phyloP scores from a whole-genome alignment of 2,888 invertebrate genomes.

The Xylophagus ater region DNA sequence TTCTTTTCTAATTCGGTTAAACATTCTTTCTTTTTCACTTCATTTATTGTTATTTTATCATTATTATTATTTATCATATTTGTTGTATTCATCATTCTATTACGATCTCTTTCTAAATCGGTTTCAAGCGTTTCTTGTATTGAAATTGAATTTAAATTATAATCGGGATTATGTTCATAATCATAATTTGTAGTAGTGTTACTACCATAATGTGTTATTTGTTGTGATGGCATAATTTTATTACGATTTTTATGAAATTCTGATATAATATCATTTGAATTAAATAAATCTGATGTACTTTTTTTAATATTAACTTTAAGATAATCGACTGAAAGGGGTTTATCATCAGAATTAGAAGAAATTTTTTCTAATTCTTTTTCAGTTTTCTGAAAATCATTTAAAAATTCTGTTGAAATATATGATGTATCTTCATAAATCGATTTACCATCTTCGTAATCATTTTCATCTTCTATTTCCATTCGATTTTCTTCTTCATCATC shows the following conservation, averaged over 20 bases:
- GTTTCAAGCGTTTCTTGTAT: slow-evolving; percentile 1
- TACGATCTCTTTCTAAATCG: too few species aligned
- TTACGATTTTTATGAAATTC: slow-evolving; percentile 26
- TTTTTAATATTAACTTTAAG: slow-evolving; percentile 20
- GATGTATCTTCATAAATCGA: slow-evolving; percentile 24
- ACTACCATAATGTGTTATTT: too few species aligned
- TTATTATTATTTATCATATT: too few species aligned
- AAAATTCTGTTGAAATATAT: slow-evolving; percentile 22
- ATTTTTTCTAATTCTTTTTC: slow-evolving; percentile 21
- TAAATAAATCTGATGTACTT: slow-evolving; percentile 28
- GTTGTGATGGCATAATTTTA: slow-evolving; percentile 21
- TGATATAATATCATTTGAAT: slow-evolving; percentile 26
- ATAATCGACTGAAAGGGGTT: slow-evolving; percentile 4
- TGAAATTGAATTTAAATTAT: slow-evolving; percentile 18
- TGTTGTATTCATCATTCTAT: too few species aligned
- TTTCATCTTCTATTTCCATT: too few species aligned
- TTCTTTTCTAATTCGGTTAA: slow-evolving; percentile 36
- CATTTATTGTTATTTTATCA: too few species aligned
- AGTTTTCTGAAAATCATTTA: slow-evolving; percentile 20
- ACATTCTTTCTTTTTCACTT: too few species aligned
- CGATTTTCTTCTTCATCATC: slow-evolving; percentile 22
- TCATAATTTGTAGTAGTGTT: too few species aligned
- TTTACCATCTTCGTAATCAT: slow-evolving; percentile 7
- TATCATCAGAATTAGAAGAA: slow-evolving; percentile 6
- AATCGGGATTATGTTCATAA: slow-evolving; percentile 5